Percentiles rank a stretch among this genome's conserved stretches.
Conservation (phyloP, 2,888 invertebrate species). For the Alloplasta piceator region DNA sequence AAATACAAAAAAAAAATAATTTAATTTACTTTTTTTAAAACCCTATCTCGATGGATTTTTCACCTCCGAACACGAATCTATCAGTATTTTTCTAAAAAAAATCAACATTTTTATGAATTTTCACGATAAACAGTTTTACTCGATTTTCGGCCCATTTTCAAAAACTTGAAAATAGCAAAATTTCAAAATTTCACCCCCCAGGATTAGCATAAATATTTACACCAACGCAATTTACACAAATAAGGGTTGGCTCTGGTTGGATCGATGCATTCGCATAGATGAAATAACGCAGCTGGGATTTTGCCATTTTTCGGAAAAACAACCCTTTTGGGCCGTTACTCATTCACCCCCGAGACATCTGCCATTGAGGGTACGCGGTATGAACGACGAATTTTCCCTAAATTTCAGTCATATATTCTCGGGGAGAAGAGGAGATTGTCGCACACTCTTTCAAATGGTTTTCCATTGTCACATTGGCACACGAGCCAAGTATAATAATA, state of each 20-base stretch:
- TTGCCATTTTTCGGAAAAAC: slow-evolving; percentile 38
- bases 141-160: no score
- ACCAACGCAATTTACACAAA: no score
- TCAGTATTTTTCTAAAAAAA: no score
- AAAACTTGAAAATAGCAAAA: no score
- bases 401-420: slow-evolving; percentile 13
- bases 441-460: neutral
- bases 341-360: slow-evolving; percentile 27
- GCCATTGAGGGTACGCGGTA: neutral
- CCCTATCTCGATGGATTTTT: no score
- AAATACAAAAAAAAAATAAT: no score
- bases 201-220: no score
- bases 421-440: neutral
- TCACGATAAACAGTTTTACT: no score
- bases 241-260: neutral
- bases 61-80: no score
- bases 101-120: no score
- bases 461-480: neutral
- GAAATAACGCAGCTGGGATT: slow-evolving; percentile 47
- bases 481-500: slow-evolving; percentile 27
- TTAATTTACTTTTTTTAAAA: no score
- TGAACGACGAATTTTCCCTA: slow-evolving; percentile 9
- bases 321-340: neutral
- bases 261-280: slow-evolving; percentile 36
- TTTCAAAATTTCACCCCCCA: no score